Base-by-base conservation (phyloP, 2,888 invertebrate genomes). In the Rhingia campestris region DNA sequence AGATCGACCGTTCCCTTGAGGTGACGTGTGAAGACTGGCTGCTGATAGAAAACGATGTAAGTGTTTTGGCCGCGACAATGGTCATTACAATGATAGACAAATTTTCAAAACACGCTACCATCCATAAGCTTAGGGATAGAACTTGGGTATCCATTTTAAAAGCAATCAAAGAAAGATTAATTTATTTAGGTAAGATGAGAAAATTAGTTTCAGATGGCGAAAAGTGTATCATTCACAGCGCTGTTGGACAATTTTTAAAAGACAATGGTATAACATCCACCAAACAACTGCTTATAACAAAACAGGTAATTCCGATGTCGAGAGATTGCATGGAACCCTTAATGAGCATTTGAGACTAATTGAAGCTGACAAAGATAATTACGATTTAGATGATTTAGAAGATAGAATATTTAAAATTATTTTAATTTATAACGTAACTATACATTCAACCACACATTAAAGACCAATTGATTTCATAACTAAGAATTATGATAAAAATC, bases 31-130 rank as follows among this genome's bases (percentile, higher is more conserved):
- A n/a, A n/a, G n/a, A n/a, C n/a, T n/a, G n/a, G n/a, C n/a, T n/a
- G n/a, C n/a, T n/a, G n/a, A n/a, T n/a, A n/a, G n/a, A n/a, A n/a
- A n/a, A n/a, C n/a, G n/a, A n/a, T n/a, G n/a, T n/a, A n/a, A n/a
- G n/a, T n/a, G n/a, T n/a, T n/a, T n/a, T n/a, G n/a, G n/a, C n/a
- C n/a, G n/a, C n/a, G n/a, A n/a, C n/a, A n/a, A n/a, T n/a, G n/a
- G 58, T 75, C n/a, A n/a, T 80, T 56, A 63, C 49, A 14, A 58
- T 33, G 3, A 69, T 74, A 6, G 74, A 64, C 14, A 74, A 64
- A 53, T 69, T 74, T 37, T 49, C 47, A 6, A 73, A 67, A 49
- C 51, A 80, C 10, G 49, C 67, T 5, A 70, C 69, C 7, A 49
- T 58, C 4, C 69, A 70, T 33, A 39, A 47, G 22, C 41, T 61